A percentile compares a stretch with the other conserved stretches of the same genome.
These are phyloP conservation scores for Slavum lentiscoides DNA, from an alignment of 2,888 invertebrate genomes.

Conservation along the genomic window DNA sequence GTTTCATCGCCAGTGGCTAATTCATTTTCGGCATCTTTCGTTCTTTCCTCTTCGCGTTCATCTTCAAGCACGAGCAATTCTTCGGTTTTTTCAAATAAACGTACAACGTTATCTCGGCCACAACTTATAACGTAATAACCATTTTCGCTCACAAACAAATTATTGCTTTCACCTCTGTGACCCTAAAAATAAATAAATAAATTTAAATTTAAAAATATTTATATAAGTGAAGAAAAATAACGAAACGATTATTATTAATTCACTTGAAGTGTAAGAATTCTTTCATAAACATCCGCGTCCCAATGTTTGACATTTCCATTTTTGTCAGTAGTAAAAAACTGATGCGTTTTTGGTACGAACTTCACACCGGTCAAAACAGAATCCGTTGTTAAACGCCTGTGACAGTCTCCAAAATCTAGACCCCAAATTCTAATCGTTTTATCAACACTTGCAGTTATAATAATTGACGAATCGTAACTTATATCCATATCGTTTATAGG, in stretches of 20 bases:
- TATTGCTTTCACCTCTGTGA: constrained; percentile 80
- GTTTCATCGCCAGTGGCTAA: constrained; percentile 72
- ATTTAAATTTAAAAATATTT: constrained; percentile 11
- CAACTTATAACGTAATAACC: constrained; percentile 78
- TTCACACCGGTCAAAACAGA: constrained; percentile 87
- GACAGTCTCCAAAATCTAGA: constrained; percentile 98
- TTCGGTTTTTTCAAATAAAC: constrained; percentile 82
- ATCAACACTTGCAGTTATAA: constrained; percentile 94
- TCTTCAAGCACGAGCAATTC: constrained; percentile 93
- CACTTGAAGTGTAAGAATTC: constrained; percentile 85
- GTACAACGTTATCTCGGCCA: constrained; percentile 84
- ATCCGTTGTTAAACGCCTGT: constrained; percentile 93
- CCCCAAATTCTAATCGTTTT: constrained; percentile 98
- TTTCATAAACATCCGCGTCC: constrained; percentile 91
- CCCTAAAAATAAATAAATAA: constrained; percentile 64
- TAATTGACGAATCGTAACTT: constrained; percentile 80
- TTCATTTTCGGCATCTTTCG: constrained; percentile 73
- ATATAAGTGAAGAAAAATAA: background rate
- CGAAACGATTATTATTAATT: constrained; percentile 57
- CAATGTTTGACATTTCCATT: constrained; percentile 95
- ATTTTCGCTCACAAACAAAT: constrained; percentile 76
- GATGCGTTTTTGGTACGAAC: constrained; percentile 89
- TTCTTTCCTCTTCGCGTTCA: constrained; percentile 77
- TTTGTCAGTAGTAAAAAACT: constrained; percentile 90
- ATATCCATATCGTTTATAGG: constrained; percentile 94